These are phyloP conservation scores for Dipodomys ordii DNA, from an alignment of 2,113 vertebrate genomes.

Conservation along the genomic window DNA sequence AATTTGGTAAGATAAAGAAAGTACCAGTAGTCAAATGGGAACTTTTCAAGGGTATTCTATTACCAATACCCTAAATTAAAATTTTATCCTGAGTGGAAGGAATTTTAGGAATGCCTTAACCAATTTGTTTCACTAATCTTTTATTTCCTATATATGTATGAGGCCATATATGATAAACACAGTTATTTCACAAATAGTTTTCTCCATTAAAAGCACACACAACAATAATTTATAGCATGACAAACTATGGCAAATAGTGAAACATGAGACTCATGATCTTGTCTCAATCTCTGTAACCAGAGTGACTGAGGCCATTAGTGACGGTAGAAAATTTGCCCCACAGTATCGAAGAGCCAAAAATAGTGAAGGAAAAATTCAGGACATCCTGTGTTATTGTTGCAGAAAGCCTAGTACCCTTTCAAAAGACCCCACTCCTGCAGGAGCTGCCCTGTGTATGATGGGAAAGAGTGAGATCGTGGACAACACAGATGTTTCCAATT, in stretches of 20 bases:
- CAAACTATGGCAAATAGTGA: slow-evolving; percentile 19
- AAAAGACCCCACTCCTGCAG: slow-evolving; percentile 33
- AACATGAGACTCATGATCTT: neutral
- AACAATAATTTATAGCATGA: neutral
- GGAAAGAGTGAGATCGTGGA: slow-evolving; percentile 64
- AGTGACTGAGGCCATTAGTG: neutral
- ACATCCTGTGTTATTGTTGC: slow-evolving; percentile 45
- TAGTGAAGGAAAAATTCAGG: slow-evolving; percentile 18
- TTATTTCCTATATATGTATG: neutral
- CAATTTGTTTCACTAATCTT: slow-evolving; percentile 13
- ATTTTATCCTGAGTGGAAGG: neutral
- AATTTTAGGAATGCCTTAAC: neutral
- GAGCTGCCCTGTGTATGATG: slow-evolving; percentile 49
- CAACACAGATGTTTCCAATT: slow-evolving; percentile 75
- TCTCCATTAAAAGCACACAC: neutral
- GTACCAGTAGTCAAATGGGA: neutral
- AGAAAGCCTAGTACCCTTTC: slow-evolving; percentile 9
- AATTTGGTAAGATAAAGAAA: neutral
- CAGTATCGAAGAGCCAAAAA: slow-evolving; percentile 31
- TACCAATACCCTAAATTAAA: neutral
- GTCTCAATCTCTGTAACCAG: slow-evolving; percentile 30
- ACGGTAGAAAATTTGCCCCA: neutral
- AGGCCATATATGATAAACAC: neutral
- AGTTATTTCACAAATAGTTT: neutral
- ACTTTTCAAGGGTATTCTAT: neutral